Conservation (phyloP, 2,888 invertebrate species). For the Philereme vetulata region DNA sequence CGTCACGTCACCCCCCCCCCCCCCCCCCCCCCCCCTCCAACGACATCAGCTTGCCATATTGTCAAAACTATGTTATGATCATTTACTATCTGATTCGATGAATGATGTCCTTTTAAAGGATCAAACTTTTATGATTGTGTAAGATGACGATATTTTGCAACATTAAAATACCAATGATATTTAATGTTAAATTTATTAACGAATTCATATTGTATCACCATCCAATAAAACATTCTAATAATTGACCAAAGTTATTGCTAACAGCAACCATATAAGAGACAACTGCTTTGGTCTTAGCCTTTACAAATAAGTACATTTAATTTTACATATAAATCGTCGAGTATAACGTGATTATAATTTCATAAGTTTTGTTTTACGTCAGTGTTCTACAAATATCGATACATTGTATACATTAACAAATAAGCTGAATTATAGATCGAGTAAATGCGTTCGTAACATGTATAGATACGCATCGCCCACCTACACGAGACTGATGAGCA, state of each 20-base stretch:
- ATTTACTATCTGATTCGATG: conserved; percentile 37
- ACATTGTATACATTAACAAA: conserved; percentile 61
- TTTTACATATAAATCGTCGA: conserved; percentile 62
- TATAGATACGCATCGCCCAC: conserved; percentile 53
- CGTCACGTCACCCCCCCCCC: conserved; percentile 15
- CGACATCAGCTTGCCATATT: conserved; percentile 26
- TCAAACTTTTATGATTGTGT: conserved; percentile 5
- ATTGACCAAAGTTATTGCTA: conserved; percentile 83
- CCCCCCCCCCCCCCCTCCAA: conserved; percentile 20
- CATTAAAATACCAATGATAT: conserved; percentile 64
- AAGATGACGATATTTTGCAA: conserved; percentile 44
- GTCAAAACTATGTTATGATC: conserved; percentile 34
- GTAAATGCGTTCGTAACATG: conserved; percentile 60
- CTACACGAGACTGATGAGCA: conserved; percentile 53
- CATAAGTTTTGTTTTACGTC: conserved; percentile 52
- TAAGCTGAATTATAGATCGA: conserved; percentile 64
- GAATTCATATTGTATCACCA: conserved; percentile 66
- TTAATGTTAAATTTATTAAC: conserved; percentile 64
- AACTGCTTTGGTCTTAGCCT: conserved; percentile 76
- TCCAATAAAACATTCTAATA: conserved; percentile 76
- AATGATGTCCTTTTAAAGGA: conserved; percentile 35
- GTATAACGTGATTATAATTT: conserved; percentile 50
- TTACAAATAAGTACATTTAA: conserved; percentile 74
- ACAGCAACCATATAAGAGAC: conserved; percentile 71
- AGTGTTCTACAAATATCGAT: conserved; percentile 52